phyloP scores from a whole-genome alignment of 2,888 invertebrate species.

The Ophion costatus region DNA sequence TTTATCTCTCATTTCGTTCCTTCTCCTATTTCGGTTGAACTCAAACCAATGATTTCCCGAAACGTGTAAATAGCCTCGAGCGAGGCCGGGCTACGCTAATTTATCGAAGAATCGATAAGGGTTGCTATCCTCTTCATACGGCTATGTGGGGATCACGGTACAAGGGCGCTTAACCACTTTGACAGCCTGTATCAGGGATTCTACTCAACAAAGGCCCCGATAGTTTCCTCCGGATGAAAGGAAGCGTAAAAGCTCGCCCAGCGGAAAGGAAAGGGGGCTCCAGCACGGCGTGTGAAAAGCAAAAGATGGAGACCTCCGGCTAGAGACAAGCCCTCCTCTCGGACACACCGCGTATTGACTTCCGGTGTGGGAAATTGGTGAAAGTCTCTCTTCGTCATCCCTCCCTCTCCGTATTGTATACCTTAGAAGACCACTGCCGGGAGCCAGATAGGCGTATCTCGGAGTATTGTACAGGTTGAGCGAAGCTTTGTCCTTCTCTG shows the following conservation, averaged over 20 bases:
- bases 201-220: constrained; percentile 35
- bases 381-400: constrained; percentile 67
- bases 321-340: constrained; percentile 39
- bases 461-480: not conserved
- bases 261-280: constrained; percentile 51
- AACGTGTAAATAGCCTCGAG: not conserved
- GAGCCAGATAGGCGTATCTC: constrained; percentile 6
- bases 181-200: constrained; percentile 18
- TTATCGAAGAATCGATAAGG: constrained; percentile 49
- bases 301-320: constrained; percentile 60
- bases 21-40: not conserved
- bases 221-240: constrained; percentile 44
- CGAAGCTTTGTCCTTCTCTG: not conserved
- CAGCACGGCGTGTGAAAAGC: constrained; percentile 69
- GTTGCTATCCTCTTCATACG: constrained; percentile 9
- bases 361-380: constrained; percentile 73
- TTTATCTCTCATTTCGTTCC: not conserved
- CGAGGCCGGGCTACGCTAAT: constrained; percentile 21
- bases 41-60: not conserved
- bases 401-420: constrained; percentile 37
- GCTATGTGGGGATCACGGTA: not conserved
- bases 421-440: constrained; percentile 11
- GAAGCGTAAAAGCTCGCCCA: constrained; percentile 42
- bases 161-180: constrained; percentile 33
- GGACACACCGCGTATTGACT: constrained; percentile 70